Evolutionary conservation across 2,888 invertebrate genomes (phyloP), one percentile per base, ranked within the genome.

Genomic region (Caenorhabditis imperialis): DNA sequence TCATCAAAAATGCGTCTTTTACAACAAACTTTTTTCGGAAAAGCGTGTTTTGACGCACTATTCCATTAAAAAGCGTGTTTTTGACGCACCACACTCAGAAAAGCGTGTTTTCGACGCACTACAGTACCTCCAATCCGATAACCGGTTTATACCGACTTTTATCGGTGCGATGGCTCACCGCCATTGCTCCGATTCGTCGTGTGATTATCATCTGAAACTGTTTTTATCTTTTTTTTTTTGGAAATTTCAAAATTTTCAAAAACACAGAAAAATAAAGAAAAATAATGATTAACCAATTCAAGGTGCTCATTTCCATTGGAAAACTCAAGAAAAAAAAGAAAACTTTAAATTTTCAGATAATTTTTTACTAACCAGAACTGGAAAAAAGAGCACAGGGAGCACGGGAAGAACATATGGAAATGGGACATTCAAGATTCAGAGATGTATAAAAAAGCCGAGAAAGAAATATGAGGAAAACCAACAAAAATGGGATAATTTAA

Each of bases 81-180:
- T n/a, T n/a, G n/a, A n/a, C n/a, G n/a, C n/a, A n/a, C n/a, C n/a
- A n/a, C n/a, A n/a, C n/a, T n/a, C n/a, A n/a, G n/a, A n/a, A n/a
- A n/a, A n/a, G n/a, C n/a, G n/a, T n/a, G n/a, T n/a, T n/a, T n/a
- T n/a, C n/a, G n/a, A n/a, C n/a, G n/a, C n/a, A n/a, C n/a, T n/a
- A n/a, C n/a, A n/a, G 48, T 50, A 79, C 77, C 67, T 81, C 81
- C 42, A 81, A 53, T 18, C 81, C 81, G 18, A 81, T 78, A 3
- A 81, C 72, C 16, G 81, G 77, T 16, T 57, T 60, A 38, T 57
- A 79, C 5, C 58, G 50, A n/a, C 30, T 33, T 44, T 47, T 57
- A 14, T 60, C 38, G 33, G 27, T 40, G 1, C 27, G 4, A 5
- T 16, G 22, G 22, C 50, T n/a, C 23, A 27, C 12, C 7, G 51